Base-by-base conservation (phyloP, 1,140 invertebrate genomes). In the Hyposmocoma kahamanoa region DNA sequence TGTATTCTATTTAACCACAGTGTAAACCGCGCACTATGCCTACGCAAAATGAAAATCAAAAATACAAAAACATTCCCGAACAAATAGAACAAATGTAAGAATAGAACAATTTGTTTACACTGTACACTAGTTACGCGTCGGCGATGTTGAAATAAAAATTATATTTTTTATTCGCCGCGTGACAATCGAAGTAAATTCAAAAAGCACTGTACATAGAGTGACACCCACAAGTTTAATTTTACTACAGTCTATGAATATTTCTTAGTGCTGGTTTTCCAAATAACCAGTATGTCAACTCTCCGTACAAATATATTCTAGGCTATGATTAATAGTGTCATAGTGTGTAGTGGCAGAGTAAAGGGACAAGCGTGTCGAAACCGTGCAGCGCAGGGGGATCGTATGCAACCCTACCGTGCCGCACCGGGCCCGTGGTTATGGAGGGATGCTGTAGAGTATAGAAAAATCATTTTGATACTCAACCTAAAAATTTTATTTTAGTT, bases 101-200 rank as follows among this genome's bases (percentile, higher is more conserved):
- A 71, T 67, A 38, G 50, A 72, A 60, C 67, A 77, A 77, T 79
- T 82, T 82, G 75, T 82, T 82, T 83, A 73, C 79, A 80, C 72
- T 77, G 64, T 61, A 74, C 76, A 73, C 65, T 78, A 78, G 68
- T 73, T 75, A 80, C 65, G 54, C 64, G 46, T 64, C 56, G 63
- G 64, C 53, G 68, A 78, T 79, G 75, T 82, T 74, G 66, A 65
- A 77, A 67, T 74, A 74, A 72, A 66, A 78, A 67, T 68, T 68
- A 62, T 52, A 64, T 72, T 72, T 73, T 75, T 72, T 65, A 72
- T 67, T 62, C 54, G 52, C 62, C 53, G 65, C 68, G 56, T 58
- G 56, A 65, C 60, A 3, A 22, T 9, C 59, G 58, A 52, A 71
- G 71, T 15, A 18, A 46, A 64, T n/a, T n/a, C n/a, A 39, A 43